Base-by-base conservation (phyloP, 2,113 vertebrate genomes). In the Steatornis caripensis region DNA sequence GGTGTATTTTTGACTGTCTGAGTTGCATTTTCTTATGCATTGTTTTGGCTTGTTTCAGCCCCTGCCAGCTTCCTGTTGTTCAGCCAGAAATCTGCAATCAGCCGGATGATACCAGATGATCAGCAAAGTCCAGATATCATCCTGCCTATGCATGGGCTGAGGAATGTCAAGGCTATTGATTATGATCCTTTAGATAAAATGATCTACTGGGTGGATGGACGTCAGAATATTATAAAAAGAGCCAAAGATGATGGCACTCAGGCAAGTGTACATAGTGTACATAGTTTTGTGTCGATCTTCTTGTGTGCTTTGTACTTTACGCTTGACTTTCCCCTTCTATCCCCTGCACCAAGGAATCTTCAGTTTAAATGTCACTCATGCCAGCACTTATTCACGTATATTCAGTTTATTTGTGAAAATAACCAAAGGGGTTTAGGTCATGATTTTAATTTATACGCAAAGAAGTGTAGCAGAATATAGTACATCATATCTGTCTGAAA, bases 191-290 rank as follows among this genome's bases (percentile, higher is more conserved):
- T 99, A 93, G 99, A 99, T 92, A 98, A 97, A 46, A 97, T 99
- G 43, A 98, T 99, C 51, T 99, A 99, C 94, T 99, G 99, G 99
- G 98, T 99, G 76, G 99, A 99, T 4, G 99, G 99, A 32, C 98
- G 99, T 15, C 99, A 99, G 97, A 99, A 99, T 97, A 98, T 98
- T 92, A 98, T 98, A 92, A 98, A 99, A 84, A 98, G 99, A 65
- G 99, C 99, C 81, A 98, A 98, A 87, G 99, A 99, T 6, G 99
- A 99, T 12, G 99, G 99, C n/a, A 98, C 98, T 51, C 99, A 99
- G 99, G 99, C 98, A 98, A 95, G 97, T 88, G 62, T 61, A 26
- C 43, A 9, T 26, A 13, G 6, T 20, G 16, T 34, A 7, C 43
- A 8, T 53, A 23, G 49, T 43, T 94, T 48, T 84, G 21, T 55